Percentiles rank a stretch among this genome's conserved stretches.
phyloP scores from a whole-genome alignment of 2,888 invertebrate species.

The Polyommatus icarus region DNA sequence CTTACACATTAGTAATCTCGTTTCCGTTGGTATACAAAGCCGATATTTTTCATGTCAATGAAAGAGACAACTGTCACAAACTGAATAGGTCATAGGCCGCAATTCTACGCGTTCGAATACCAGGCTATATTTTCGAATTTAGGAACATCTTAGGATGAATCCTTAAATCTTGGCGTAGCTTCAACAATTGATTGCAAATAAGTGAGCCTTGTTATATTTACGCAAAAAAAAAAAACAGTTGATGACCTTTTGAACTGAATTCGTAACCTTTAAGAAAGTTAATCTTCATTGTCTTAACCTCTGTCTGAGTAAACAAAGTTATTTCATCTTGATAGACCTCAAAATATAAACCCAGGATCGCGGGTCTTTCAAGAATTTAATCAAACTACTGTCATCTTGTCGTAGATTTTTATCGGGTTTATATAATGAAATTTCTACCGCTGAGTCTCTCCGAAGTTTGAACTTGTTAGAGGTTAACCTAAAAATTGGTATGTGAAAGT shows the following conservation, averaged over 20 bases:
- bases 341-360: not conserved
- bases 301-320: not conserved
- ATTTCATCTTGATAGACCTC: not conserved
- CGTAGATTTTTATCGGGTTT: slow-evolving; percentile 26
- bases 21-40: too few species aligned
- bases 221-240: not conserved
- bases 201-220: too few species aligned
- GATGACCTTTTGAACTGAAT: not conserved
- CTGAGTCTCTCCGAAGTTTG: not conserved
- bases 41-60: too few species aligned
- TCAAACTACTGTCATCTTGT: not conserved
- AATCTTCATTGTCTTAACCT: not conserved
- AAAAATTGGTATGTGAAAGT: slow-evolving; percentile 29
- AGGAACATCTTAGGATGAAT: too few species aligned
- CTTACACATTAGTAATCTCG: too few species aligned
- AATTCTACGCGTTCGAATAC: too few species aligned
- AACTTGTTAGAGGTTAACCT: slow-evolving; percentile 20
- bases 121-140: too few species aligned
- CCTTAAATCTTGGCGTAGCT: too few species aligned
- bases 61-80: too few species aligned
- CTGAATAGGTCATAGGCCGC: too few species aligned
- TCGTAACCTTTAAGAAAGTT: not conserved
- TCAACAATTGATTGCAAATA: too few species aligned
- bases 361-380: slow-evolving; percentile 7
- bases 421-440: slow-evolving; percentile 20